Base-by-base conservation (phyloP, 2,888 invertebrate genomes). In the Machimus atricapillus region DNA sequence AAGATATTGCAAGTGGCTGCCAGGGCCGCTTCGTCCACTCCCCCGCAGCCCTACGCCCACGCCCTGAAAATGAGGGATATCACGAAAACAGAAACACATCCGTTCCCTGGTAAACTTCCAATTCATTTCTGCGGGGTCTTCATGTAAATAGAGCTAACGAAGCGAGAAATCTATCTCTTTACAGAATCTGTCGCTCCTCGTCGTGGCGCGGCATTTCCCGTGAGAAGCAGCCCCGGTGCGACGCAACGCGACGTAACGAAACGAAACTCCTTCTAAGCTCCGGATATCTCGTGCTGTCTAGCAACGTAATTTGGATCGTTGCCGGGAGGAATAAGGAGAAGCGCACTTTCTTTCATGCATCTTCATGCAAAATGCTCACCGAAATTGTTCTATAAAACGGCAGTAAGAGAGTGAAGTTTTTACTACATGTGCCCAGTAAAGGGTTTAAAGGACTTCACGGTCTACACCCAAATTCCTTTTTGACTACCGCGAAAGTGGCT, bases 91-190 rank as follows among this genome's bases (percentile, higher is more conserved):
- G 78, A 78, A 40, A 78, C n/a, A 43, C 43, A 43, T 78, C 43
- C 78, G 23, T 19, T 40, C 40, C 40, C 37, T 78, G 78, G 40
- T 78, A 78, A 79, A 52, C 46, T 46, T 79, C 79, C 79, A 79
- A 79, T 79, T 88, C 87, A 87, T 88, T 86, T 88, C 79, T 85
- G 85, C 73, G 46, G 85, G 79, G 78, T 83, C 79, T 86, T 79
- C 85, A 88, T 86, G 86, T 86, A 87, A 87, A 87, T 87, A 87
- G 83, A 86, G 76, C 66, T 87, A 87, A 87, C 87, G 87, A 87
- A 86, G 86, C 86, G 86, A 76, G 82, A 86, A 86, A 87, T 87
- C 76, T 83, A 76, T 82, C 86, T 40, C 43, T 73, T 73, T 78
- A 78, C 78, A 12, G 23, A 23, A 78, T 78, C 43, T 78, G 6